Evolutionary conservation across 2,888 invertebrate species (phyloP).

Genomic region (Apamea epomidion): DNA sequence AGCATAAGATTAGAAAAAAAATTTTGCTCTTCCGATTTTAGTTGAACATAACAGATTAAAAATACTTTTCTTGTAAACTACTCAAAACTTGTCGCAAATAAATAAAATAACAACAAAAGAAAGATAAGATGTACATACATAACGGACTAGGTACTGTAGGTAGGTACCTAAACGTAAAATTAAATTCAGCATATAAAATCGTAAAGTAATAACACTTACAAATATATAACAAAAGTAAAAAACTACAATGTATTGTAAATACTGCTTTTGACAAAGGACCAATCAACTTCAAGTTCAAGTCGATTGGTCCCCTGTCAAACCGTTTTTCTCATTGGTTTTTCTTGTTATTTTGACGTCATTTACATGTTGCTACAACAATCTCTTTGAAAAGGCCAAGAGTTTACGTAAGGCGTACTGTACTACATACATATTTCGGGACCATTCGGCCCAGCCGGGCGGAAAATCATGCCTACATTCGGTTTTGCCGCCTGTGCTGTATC

Average conservation of each 20-base stretch:
- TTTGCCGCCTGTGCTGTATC: neutral
- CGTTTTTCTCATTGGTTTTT: constrained; percentile 4
- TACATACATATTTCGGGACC: neutral
- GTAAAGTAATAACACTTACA: too few species aligned
- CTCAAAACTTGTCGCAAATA: neutral
- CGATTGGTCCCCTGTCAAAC: neutral
- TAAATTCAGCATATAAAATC: neutral
- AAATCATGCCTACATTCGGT: neutral
- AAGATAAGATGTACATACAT: neutral
- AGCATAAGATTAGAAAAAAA: neutral
- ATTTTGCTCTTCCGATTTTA: neutral
- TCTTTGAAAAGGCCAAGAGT: constrained; percentile 5
- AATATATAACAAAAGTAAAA: neutral
- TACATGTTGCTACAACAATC: neutral
- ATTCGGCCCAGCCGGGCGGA: neutral
- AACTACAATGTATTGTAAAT: neutral
- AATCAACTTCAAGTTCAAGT: neutral
- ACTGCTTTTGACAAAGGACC: constrained; percentile 28
- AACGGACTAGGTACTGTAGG: neutral
- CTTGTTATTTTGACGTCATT: neutral
- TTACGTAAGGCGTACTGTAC: neutral
- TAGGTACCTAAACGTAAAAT: neutral
- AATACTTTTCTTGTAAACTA: neutral
- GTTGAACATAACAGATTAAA: neutral
- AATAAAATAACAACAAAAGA: neutral